A percentile compares a stretch with the other conserved stretches of the same genome.
Conservation (phyloP, 2,888 invertebrate genomes). For the Pristionchus entomophagus region DNA sequence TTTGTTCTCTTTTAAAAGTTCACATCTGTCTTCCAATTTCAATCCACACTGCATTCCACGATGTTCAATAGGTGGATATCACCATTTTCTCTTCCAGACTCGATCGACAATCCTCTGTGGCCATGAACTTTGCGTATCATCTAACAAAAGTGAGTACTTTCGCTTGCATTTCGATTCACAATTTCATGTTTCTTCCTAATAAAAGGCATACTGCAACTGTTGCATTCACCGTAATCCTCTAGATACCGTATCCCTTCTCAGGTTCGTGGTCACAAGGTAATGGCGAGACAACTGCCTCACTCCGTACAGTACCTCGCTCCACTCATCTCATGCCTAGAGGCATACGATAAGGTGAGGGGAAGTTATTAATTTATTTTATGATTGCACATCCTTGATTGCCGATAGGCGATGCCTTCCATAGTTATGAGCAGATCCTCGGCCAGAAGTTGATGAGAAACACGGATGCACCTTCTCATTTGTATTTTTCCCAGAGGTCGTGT, state of each 20-base stretch:
- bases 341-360: constrained; percentile 31
- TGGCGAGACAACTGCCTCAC: constrained; percentile 61
- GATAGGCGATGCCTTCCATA: too few relatives aligned
- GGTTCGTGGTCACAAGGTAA: constrained; percentile 62
- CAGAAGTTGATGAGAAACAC: too few relatives aligned
- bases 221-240: neutral
- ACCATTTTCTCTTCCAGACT: constrained; percentile 4
- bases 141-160: constrained; percentile 56
- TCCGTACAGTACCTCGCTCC: constrained; percentile 57
- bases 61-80: neutral
- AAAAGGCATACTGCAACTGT: neutral
- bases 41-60: too few relatives aligned
- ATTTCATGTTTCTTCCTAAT: neutral
- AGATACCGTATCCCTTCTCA: neutral
- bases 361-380: neutral
- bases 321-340: constrained; percentile 42
- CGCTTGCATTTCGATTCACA: neutral
- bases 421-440: too few relatives aligned
- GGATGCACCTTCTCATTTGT: too few relatives aligned
- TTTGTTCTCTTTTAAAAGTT: too few relatives aligned
- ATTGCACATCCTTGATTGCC: neutral
- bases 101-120: constrained; percentile 49
- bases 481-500: too few relatives aligned
- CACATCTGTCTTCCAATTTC: too few relatives aligned
- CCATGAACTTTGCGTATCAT: constrained; percentile 51